Percentiles rank a stretch among this genome's conserved stretches.
Evolutionary conservation across 2,888 invertebrate genomes (phyloP).

Genomic region (Agriopis leucophaearia): DNA sequence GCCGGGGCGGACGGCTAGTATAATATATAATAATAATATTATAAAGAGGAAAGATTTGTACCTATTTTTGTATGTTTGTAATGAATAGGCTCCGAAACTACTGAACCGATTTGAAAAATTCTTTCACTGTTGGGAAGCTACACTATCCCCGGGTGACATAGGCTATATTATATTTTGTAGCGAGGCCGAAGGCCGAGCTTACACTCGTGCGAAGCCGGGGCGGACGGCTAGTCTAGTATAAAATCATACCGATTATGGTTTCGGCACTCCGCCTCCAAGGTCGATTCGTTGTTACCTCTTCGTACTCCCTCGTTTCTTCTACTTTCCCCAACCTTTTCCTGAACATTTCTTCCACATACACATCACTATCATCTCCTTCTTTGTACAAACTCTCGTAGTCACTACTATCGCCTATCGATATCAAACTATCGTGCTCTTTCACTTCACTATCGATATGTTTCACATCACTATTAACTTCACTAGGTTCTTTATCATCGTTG

Average conservation of each 20-base stretch:
- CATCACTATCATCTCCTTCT: constrained; percentile 80
- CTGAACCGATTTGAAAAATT: too few species aligned
- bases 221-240: too few species aligned
- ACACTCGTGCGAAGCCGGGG: too few species aligned
- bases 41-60: too few species aligned
- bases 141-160: too few species aligned
- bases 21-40: too few species aligned
- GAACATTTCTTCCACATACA: constrained; percentile 76
- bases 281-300: constrained; percentile 65
- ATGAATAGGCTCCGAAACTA: too few species aligned
- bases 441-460: constrained; percentile 53
- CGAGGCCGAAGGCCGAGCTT: too few species aligned
- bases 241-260: constrained; percentile 72
- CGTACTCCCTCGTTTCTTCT: constrained; percentile 65
- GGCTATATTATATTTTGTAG: too few species aligned
- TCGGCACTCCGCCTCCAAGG: constrained; percentile 76
- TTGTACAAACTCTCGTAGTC: constrained; percentile 89
- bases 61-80: too few species aligned
- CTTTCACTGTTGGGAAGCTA: too few species aligned
- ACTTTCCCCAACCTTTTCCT: constrained; percentile 76
- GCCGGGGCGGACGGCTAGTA: too few species aligned
- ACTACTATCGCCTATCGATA: constrained; percentile 89
- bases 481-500: constrained; percentile 55
- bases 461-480: constrained; percentile 29
- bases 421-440: constrained; percentile 82